Conservation (phyloP, 2,888 invertebrate species). For the Emesis furor region DNA sequence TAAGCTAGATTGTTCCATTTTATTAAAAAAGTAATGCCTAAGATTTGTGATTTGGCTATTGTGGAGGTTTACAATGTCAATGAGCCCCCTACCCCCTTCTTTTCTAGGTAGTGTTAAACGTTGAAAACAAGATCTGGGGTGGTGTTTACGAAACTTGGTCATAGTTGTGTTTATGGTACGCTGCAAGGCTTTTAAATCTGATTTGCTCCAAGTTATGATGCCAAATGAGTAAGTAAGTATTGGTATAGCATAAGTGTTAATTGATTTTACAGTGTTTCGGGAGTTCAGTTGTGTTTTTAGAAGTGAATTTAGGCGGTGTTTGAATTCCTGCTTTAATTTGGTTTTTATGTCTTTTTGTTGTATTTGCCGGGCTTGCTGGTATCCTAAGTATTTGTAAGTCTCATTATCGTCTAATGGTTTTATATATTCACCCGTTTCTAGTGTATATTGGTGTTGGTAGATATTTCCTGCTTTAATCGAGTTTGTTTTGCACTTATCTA, state of each 20-base stretch:
- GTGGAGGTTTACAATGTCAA: slow-evolving; percentile 30
- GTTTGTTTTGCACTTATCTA: slow-evolving; percentile 52
- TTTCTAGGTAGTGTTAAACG: slow-evolving; percentile 48
- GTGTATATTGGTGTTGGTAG: slow-evolving; percentile 12
- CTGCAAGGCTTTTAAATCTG: slow-evolving; percentile 34
- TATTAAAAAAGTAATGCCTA: slow-evolving; percentile 4
- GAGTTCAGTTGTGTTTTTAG: slow-evolving; percentile 27
- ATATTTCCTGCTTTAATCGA: slow-evolving; percentile 41
- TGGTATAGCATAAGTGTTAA: slow-evolving; percentile 59
- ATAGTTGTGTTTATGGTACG: slow-evolving; percentile 16
- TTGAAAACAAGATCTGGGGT: slow-evolving; percentile 54
- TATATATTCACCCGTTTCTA: slow-evolving; percentile 37
- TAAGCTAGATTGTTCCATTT: not conserved
- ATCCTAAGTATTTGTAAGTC: slow-evolving; percentile 49
- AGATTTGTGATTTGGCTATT: slow-evolving; percentile 14
- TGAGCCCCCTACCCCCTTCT: slow-evolving; percentile 59
- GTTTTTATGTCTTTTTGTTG: slow-evolving; percentile 32
- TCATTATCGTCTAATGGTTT: slow-evolving; percentile 37
- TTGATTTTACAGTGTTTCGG: slow-evolving; percentile 39
- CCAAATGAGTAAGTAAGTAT: slow-evolving; percentile 64
- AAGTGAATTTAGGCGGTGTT: slow-evolving; percentile 32
- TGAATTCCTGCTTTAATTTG: slow-evolving; percentile 33
- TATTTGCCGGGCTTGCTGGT: slow-evolving; percentile 24
- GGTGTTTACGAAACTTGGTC: slow-evolving; percentile 63
- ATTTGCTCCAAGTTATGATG: slow-evolving; percentile 59